Evolutionary conservation across 2,888 invertebrate genomes (phyloP).

Genomic region (Ichneumoninae sp.): DNA sequence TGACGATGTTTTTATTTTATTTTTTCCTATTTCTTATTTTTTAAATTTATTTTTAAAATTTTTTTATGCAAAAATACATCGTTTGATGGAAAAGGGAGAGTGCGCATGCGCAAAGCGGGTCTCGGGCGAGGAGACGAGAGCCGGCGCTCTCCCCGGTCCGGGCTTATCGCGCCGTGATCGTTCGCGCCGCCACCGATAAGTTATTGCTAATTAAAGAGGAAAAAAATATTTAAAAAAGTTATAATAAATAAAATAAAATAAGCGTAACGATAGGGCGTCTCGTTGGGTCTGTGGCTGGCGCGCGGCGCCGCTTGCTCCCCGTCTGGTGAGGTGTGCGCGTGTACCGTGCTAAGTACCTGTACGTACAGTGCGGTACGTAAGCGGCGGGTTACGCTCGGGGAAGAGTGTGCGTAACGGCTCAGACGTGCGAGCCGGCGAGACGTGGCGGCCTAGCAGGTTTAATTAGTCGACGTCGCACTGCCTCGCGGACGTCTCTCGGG

Average conservation of each 20-base stretch:
- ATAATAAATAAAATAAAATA: conserved; percentile 62
- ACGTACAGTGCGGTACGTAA: conserved; percentile 23
- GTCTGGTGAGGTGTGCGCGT: conserved; percentile 28
- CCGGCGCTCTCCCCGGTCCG: conserved; percentile 4
- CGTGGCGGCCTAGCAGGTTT: conserved; percentile 56
- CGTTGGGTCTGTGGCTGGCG: conserved; percentile 43
- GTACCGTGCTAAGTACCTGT: conserved; percentile 29
- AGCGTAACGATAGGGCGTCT: conserved; percentile 74
- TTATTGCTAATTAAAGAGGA: conserved; percentile 78
- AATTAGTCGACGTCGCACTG: conserved; percentile 61
- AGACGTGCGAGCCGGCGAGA: conserved; percentile 27
- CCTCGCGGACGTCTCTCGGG: conserved; percentile 23
- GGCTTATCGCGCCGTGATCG: conserved; percentile 69
- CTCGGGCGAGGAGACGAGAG: conserved; percentile 30
- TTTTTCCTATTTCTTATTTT: too few relatives aligned
- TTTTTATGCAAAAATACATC: not conserved
- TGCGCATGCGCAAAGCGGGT: conserved; percentile 21
- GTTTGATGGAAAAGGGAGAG: conserved; percentile 5
- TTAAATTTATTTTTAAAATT: not conserved
- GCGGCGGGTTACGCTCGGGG: conserved; percentile 52
- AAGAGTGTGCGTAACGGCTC: conserved; percentile 34
- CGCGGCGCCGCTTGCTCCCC: conserved; percentile 29
- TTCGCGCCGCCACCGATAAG: conserved; percentile 70
- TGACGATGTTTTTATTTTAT: too few relatives aligned
- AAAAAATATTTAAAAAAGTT: conserved; percentile 56